Conservation (phyloP, 2,797 vertebrate species). For the Chromobotia macracanthus region DNA sequence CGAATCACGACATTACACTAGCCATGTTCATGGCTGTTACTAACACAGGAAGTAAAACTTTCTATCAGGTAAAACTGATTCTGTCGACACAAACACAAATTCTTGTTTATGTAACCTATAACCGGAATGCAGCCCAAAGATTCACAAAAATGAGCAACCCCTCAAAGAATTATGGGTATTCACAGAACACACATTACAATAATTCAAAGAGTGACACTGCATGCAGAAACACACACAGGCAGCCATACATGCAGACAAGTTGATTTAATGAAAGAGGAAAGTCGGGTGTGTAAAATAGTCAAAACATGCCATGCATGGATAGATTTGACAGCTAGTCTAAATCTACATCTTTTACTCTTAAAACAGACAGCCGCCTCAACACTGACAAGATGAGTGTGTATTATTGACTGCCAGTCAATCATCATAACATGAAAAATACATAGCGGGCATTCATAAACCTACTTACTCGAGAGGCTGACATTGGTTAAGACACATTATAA, state of each 20-base stretch:
- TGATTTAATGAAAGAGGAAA: slow-evolving; percentile 19
- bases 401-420: slow-evolving; percentile 62
- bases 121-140: slow-evolving; percentile 1
- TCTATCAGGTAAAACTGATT: not conserved
- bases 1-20: not conserved
- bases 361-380: slow-evolving; percentile 54
- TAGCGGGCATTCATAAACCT: slow-evolving; percentile 59
- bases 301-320: slow-evolving; percentile 29
- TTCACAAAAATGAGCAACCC: not conserved
- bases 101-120: slow-evolving; percentile 9
- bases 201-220: not conserved
- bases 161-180: slow-evolving; percentile 15
- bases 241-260: not conserved
- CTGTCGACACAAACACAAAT: not conserved
- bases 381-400: slow-evolving; percentile 55
- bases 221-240: not conserved
- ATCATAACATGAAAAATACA: slow-evolving; percentile 48
- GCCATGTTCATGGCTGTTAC: not conserved
- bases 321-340: slow-evolving; percentile 50
- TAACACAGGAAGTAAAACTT: not conserved
- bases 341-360: slow-evolving; percentile 42
- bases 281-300: slow-evolving; percentile 14
- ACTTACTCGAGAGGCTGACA: slow-evolving; percentile 55
- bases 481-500: slow-evolving; percentile 22
- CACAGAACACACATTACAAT: not conserved